Evolutionary conservation across 1,140 invertebrate species (phyloP).

Genomic region (Ectropis grisescens): DNA sequence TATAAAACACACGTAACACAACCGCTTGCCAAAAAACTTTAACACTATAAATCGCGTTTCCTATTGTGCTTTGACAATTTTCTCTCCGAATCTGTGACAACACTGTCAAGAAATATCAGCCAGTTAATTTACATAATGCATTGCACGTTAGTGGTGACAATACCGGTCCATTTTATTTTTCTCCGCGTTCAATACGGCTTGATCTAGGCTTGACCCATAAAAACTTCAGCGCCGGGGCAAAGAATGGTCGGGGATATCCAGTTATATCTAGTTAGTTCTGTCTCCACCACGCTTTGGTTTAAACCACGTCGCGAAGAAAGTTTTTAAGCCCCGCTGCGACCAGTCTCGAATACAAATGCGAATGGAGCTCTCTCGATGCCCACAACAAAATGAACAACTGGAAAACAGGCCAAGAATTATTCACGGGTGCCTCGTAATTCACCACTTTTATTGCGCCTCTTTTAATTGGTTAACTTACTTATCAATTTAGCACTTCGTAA

Average conservation of each 20-base stretch:
- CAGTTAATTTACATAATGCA: too few species aligned
- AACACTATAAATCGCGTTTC: too few species aligned
- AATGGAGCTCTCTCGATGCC: slow-evolving; percentile 27
- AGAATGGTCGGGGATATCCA: slow-evolving; percentile 48
- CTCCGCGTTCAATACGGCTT: slow-evolving; percentile 35
- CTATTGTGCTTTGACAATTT: too few species aligned
- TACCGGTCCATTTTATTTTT: slow-evolving; percentile 21
- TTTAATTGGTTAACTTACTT: too few species aligned
- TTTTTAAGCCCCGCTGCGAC: slow-evolving; percentile 41
- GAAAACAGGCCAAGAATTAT: slow-evolving; percentile 12
- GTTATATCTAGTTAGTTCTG: slow-evolving; percentile 53
- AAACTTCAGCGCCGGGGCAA: slow-evolving; percentile 41
- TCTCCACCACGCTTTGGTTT: slow-evolving; percentile 38
- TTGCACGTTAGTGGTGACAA: too few species aligned
- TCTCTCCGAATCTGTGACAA: too few species aligned
- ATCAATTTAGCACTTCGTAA: too few species aligned
- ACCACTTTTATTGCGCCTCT: too few species aligned
- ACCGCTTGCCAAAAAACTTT: too few species aligned
- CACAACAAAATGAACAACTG: slow-evolving; percentile 15
- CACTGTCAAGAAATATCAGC: too few species aligned
- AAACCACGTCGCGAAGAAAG: slow-evolving; percentile 41
- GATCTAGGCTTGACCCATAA: slow-evolving; percentile 61
- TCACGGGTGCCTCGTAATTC: too few species aligned
- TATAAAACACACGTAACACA: too few species aligned
- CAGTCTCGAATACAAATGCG: slow-evolving; percentile 46